Conservation (phyloP, 2,888 invertebrate genomes). For the Phalera bucephala region DNA sequence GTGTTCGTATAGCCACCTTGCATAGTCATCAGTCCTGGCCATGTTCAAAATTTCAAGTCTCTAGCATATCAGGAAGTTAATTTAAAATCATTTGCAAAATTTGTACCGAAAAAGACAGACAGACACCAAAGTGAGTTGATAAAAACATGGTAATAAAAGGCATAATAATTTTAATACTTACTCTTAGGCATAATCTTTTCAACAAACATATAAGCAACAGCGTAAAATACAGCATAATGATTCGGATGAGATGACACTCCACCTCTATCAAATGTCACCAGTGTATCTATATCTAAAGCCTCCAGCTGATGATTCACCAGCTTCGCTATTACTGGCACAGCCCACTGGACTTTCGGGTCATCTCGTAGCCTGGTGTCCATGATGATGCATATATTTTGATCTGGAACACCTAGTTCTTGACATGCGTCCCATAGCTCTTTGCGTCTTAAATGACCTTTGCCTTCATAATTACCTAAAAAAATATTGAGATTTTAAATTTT, state of each 20-base stretch:
- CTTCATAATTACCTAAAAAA: slow-evolving; percentile 85
- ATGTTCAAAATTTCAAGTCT: too few species aligned
- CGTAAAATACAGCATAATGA: slow-evolving; percentile 93
- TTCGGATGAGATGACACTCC: slow-evolving; percentile 97
- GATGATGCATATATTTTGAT: slow-evolving; percentile 88
- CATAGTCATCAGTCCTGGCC: too few species aligned
- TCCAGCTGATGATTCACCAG: slow-evolving; percentile 84
- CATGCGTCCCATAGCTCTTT: slow-evolving; percentile 93
- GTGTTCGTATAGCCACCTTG: too few species aligned
- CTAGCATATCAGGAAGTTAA: too few species aligned
- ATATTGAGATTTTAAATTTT: too few species aligned
- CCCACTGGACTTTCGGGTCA: slow-evolving; percentile 90
- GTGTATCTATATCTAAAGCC: slow-evolving; percentile 89
- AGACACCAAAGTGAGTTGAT: too few species aligned
- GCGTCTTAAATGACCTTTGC: slow-evolving; percentile 85
- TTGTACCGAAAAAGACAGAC: too few species aligned
- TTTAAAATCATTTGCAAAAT: too few species aligned
- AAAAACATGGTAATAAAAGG: slow-evolving; percentile 1
- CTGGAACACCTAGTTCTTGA: slow-evolving; percentile 89
- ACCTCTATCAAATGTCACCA: slow-evolving; percentile 96
- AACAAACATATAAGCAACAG: slow-evolving; percentile 90
- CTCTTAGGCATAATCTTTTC: slow-evolving; percentile 89
- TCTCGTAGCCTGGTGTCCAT: slow-evolving; percentile 90
- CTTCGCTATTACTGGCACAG: slow-evolving; percentile 75
- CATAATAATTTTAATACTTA: slow-evolving; percentile 71